Evolutionary conservation across 2,113 vertebrate species (phyloP).

Genomic region (Tupaia chinensis): DNA sequence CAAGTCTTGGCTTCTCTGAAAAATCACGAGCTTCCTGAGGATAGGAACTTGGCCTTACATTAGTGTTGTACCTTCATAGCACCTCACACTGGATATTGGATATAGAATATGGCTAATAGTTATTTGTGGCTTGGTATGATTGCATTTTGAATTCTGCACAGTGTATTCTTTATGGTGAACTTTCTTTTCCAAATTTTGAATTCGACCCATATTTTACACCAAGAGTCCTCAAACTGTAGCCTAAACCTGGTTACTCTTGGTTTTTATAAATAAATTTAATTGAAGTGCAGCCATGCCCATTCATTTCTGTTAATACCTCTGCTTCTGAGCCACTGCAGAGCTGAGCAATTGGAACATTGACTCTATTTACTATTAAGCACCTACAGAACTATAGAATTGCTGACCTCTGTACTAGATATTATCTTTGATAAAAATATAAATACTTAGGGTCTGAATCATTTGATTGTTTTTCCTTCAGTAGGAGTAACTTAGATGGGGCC

Average conservation of each 20-base stretch:
- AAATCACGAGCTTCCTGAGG: constrained; percentile 38
- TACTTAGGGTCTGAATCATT: constrained; percentile 3
- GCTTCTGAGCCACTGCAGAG: neutral
- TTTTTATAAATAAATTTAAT: constrained; percentile 19
- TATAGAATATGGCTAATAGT: neutral
- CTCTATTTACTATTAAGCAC: neutral
- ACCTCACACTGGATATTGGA: neutral
- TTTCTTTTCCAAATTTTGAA: constrained; percentile 38
- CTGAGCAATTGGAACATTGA: neutral
- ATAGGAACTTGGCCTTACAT: constrained; percentile 14
- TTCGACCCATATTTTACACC: neutral
- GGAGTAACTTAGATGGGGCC: neutral
- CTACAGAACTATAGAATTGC: neutral
- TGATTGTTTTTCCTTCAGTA: neutral
- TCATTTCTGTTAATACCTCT: neutral
- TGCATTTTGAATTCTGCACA: constrained; percentile 13
- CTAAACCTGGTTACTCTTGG: neutral
- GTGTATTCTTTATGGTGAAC: neutral
- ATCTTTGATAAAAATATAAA: constrained; percentile 36
- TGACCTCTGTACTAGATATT: neutral
- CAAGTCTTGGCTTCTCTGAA: constrained; percentile 28
- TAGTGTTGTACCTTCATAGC: neutral
- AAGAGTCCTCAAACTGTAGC: neutral
- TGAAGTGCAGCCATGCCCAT: no score
- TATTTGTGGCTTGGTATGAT: neutral